A percentile compares a stretch with the other conserved stretches of the same genome.
phyloP scores from a whole-genome alignment of 1,140 invertebrate genomes.

The Ceratitis capitata region DNA sequence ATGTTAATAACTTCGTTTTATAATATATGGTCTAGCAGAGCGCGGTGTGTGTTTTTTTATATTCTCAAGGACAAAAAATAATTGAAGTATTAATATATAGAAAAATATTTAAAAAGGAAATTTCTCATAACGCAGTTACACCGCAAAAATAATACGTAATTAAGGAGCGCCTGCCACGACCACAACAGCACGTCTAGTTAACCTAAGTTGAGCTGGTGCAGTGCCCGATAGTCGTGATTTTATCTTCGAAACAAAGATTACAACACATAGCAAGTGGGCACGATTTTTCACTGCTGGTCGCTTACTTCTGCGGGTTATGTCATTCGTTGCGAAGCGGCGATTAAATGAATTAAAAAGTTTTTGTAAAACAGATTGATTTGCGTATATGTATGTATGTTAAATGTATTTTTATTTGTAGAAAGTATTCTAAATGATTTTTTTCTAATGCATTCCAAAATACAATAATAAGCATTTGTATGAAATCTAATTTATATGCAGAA shows the following conservation, averaged over 20 bases:
- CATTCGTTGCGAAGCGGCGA: neutral
- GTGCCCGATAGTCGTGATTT: neutral
- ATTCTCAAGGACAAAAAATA: neutral
- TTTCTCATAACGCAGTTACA: neutral
- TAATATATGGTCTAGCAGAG: no score
- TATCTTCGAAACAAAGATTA: neutral
- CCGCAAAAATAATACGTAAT: neutral
- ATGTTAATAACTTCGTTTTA: no score
- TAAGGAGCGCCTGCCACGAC: neutral
- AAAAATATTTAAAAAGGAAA: neutral
- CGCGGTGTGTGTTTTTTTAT: no score
- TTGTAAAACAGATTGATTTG: no score
- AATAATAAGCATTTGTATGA: no score
- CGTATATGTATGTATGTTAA: no score
- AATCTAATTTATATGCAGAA: no score
- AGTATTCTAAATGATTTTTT: no score
- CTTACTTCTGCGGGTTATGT: neutral
- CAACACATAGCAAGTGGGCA: neutral
- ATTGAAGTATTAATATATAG: neutral
- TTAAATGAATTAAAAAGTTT: neutral
- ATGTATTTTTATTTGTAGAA: neutral
- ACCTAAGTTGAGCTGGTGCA: neutral
- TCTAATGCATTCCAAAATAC: no score
- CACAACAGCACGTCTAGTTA: neutral
- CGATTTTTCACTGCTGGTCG: neutral